phyloP scores from a whole-genome alignment of 2,113 vertebrate genomes.

The Typhlomys cinereus region DNA sequence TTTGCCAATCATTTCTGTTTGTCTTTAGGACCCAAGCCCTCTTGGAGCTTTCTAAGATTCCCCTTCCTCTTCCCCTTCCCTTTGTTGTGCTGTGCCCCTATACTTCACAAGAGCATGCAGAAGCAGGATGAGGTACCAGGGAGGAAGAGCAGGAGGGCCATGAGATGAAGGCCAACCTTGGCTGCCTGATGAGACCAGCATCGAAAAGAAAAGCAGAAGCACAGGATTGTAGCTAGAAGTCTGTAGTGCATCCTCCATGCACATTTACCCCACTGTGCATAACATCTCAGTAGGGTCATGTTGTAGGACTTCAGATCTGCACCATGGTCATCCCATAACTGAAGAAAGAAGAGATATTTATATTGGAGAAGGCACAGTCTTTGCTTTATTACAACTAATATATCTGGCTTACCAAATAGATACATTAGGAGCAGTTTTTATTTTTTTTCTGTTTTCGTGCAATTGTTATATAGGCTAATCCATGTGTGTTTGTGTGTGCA shows the following conservation, averaged over 20 bases:
- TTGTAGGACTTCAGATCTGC: background rate
- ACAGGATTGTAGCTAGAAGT: background rate
- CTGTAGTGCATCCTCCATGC: background rate
- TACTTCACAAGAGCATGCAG: background rate
- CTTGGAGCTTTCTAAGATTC: background rate
- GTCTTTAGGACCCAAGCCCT: background rate
- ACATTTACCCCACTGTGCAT: background rate
- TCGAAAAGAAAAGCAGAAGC: too few species aligned
- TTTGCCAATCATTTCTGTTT: background rate
- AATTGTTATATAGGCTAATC: too few species aligned
- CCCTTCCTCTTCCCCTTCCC: background rate
- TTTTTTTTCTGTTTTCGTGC: too few species aligned
- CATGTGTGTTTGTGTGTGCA: too few species aligned
- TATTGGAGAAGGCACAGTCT: background rate
- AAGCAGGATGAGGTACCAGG: background rate
- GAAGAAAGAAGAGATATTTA: background rate
- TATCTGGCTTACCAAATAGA: background rate
- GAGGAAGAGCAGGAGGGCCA: background rate
- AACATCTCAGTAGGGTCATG: background rate
- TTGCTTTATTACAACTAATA: background rate
- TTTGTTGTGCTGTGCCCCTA: background rate
- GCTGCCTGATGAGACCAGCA: background rate
- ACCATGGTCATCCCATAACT: background rate
- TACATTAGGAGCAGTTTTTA: too few species aligned
- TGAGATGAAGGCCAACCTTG: background rate